A percentile compares a stretch with the other conserved stretches of the same genome.
Evolutionary conservation across 2,888 invertebrate species (phyloP).

Genomic region (Tenthredo scrophulariae): DNA sequence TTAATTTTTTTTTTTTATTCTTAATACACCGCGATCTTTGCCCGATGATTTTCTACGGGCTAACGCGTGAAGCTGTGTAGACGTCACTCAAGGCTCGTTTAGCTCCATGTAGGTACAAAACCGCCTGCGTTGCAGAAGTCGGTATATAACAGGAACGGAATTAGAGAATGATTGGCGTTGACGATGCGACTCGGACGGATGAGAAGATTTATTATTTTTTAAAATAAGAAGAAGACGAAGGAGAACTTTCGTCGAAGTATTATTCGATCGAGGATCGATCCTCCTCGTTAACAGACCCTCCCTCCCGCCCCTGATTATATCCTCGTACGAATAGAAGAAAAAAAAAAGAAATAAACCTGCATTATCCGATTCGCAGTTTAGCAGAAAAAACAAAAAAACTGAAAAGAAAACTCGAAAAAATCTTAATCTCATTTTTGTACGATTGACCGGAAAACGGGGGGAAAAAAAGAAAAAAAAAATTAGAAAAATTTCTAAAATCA

Average conservation of each 20-base stretch:
- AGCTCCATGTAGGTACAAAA: conserved; percentile 29
- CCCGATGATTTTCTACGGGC: conserved; percentile 35
- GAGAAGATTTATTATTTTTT: neutral
- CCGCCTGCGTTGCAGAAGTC: neutral
- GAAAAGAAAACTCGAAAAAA: neutral
- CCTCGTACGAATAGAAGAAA: too few species aligned
- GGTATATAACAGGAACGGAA: conserved; percentile 3
- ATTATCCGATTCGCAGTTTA: too few species aligned
- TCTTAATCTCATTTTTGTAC: too few species aligned
- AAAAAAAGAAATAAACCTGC: too few species aligned
- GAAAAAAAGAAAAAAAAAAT: too few species aligned
- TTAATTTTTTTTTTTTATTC: neutral
- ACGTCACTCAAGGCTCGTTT: conserved; percentile 51
- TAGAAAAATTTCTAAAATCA: neutral
- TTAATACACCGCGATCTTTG: conserved; percentile 25
- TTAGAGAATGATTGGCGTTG: conserved; percentile 49
- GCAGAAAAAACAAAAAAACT: too few species aligned
- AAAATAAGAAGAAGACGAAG: neutral
- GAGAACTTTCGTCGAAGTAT: neutral
- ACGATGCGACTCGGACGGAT: neutral
- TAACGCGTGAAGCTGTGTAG: conserved; percentile 31
- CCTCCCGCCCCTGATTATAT: neutral
- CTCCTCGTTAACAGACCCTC: too few species aligned
- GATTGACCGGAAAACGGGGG: too few species aligned
- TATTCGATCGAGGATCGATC: neutral